These are phyloP conservation scores for Oreochromis mossambicus DNA, from an alignment of 2,797 vertebrate species.

Conservation along the genomic window DNA sequence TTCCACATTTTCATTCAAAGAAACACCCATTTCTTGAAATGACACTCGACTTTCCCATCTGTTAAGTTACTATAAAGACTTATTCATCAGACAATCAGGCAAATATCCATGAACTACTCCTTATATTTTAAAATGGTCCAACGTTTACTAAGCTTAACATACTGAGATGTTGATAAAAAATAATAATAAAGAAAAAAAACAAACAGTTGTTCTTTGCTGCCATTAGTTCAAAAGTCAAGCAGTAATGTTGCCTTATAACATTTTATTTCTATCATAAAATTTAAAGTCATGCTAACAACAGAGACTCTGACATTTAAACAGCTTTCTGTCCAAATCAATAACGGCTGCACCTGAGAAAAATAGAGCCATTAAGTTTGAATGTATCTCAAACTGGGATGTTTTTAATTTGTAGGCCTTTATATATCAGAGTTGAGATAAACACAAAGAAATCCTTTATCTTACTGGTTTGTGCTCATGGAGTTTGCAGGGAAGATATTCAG, in stretches of 20 bases:
- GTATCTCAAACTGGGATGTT: neutral
- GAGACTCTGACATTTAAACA: neutral
- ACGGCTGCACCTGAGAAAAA: neutral
- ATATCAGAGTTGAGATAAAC: neutral
- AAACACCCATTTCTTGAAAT: slow-evolving; percentile 63
- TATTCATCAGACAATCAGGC: too few relatives aligned
- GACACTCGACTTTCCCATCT: slow-evolving; percentile 70
- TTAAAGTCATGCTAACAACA: neutral
- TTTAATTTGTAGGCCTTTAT: neutral
- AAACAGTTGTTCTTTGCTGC: neutral
- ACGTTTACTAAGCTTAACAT: neutral
- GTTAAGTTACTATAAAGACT: slow-evolving; percentile 67
- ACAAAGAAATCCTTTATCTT: neutral
- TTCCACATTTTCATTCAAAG: slow-evolving; percentile 31
- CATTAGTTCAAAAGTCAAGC: neutral
- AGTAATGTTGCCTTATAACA: neutral
- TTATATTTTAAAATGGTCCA: neutral
- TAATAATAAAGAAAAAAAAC: neutral
- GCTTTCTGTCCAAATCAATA: neutral
- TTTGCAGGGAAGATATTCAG: slow-evolving; percentile 33
- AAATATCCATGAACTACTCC: neutral
- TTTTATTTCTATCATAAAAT: neutral
- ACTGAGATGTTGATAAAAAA: neutral
- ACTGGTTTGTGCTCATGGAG: slow-evolving; percentile 30
- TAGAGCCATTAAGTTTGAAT: neutral